These are phyloP conservation scores for Unio pictorum DNA, from an alignment of 2,888 invertebrate genomes.

Conservation along the genomic window DNA sequence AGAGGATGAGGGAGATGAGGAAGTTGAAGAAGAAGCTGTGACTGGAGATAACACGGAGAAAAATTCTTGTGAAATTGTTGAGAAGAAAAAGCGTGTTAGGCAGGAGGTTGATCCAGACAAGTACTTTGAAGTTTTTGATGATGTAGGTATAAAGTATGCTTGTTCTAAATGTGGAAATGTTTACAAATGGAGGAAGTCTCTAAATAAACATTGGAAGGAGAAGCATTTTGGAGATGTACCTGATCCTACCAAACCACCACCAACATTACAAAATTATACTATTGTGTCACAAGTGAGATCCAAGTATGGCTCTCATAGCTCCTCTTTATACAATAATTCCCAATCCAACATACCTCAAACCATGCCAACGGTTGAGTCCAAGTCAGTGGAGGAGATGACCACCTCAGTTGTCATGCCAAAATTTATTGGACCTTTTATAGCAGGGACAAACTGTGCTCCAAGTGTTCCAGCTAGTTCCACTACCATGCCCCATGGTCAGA, in stretches of 20 bases:
- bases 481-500: slow-evolving; percentile 4
- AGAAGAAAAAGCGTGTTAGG: slow-evolving; percentile 57
- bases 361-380: slow-evolving; percentile 21
- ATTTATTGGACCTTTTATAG: slow-evolving; percentile 63
- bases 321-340: no score
- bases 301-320: slow-evolving; percentile 27
- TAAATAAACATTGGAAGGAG: slow-evolving; percentile 72
- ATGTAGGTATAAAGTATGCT: slow-evolving; percentile 68
- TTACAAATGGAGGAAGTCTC: slow-evolving; percentile 71
- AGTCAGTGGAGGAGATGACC: slow-evolving; percentile 9
- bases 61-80: slow-evolving; percentile 14
- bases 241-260: slow-evolving; percentile 52
- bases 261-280: slow-evolving; percentile 41
- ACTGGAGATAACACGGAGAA: slow-evolving; percentile 2
- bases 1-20: slow-evolving; percentile 38
- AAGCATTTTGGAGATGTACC: slow-evolving; percentile 68
- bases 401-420: slow-evolving; percentile 46
- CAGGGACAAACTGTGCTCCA: slow-evolving; percentile 23
- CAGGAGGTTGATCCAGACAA: slow-evolving; percentile 67
- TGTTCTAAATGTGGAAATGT: slow-evolving; percentile 71
- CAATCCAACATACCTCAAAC: slow-evolving; percentile 18
- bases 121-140: slow-evolving; percentile 67
- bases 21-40: slow-evolving; percentile 25
- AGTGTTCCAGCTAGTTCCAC: slow-evolving; percentile 28
- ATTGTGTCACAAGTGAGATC: slow-evolving; percentile 29